These are phyloP conservation scores for Papilio dardanus DNA, from an alignment of 1,140 invertebrate genomes.

Conservation along the genomic window DNA sequence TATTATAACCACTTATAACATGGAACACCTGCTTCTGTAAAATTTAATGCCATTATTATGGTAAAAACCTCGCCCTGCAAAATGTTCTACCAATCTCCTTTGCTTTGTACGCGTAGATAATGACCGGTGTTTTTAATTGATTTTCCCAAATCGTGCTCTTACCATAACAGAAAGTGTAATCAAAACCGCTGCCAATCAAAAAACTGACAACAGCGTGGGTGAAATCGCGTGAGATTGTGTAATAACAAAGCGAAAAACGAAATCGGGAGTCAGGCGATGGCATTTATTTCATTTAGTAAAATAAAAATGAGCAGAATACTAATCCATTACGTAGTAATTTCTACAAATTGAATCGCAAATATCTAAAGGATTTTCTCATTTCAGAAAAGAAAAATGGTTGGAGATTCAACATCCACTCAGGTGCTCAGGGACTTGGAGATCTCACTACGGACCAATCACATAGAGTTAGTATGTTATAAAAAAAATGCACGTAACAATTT, in stretches of 20 bases:
- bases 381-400: slow-evolving; percentile 98
- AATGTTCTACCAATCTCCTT: not conserved
- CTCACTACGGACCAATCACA: slow-evolving; percentile 98
- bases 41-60: not conserved
- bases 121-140: not conserved
- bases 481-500: not conserved
- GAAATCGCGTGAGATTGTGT: not conserved
- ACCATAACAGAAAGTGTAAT: not conserved
- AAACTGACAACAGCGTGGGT: not conserved
- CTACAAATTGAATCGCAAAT: not conserved
- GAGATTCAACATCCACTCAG: slow-evolving; percentile 98
- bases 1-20: not conserved
- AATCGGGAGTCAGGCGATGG: not conserved
- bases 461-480: slow-evolving; percentile 96
- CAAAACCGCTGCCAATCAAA: slow-evolving; percentile 8
- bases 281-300: not conserved
- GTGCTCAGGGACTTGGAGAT: slow-evolving; percentile 99
- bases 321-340: not conserved
- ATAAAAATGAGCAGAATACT: not conserved
- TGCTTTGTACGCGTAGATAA: not conserved
- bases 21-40: not conserved
- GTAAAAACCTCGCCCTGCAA: not conserved
- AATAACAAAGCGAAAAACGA: not conserved
- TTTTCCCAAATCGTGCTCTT: not conserved
- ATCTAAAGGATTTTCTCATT: slow-evolving; percentile 68